Evolutionary conservation across 37 sponge, comb jelly and placozoan species (phyloP), one percentile per base, ranked within the genome.

Genomic region (Hexactinellida sp.): DNA sequence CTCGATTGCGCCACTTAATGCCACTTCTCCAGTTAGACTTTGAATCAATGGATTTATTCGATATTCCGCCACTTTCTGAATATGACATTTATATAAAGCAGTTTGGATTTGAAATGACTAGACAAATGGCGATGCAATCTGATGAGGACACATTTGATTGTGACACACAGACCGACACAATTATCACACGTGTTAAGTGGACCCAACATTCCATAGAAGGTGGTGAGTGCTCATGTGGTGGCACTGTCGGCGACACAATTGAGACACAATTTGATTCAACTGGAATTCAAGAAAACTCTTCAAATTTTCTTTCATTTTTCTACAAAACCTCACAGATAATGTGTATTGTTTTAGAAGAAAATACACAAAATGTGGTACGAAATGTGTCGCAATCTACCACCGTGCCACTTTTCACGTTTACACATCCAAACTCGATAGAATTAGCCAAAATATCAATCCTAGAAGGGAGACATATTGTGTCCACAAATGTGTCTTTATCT

Each of bases 111-210:
- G 76, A n/a, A 32, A 63, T 63, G 76, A 10, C 28, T 63, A 3
- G 76, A 63, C 76, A 63, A 63, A 28, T 63, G 21, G 76, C 28
- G 3, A 28, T 63, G 21, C 76, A 63, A 63, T 25, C 32, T 63
- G 3, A 63, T 28, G 30, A n/a, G 5, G 76, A 63, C 34, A 63
- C 25, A 21, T 63, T 63, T 28, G 76, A 63, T 23, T 28, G 76
- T 63, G 76, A 63, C 25, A 63, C 76, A 23, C 76, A 63, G 13
- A 63, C 76, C 28, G 76, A 63, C 76, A 63, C 76, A 63, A 63
- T 63, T 63, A 7, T 63, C 21, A 25, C 34, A 63, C 76, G 76
- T 25, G 76, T 21, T 7, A 63, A 63, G 76, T 63, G 76, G 76
- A 63, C 30, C 5, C 76, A 63, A 63, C 76, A 63, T 63, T 63